Evolutionary conservation across 1,140 invertebrate species (phyloP).

Genomic region (Heliconius himera): DNA sequence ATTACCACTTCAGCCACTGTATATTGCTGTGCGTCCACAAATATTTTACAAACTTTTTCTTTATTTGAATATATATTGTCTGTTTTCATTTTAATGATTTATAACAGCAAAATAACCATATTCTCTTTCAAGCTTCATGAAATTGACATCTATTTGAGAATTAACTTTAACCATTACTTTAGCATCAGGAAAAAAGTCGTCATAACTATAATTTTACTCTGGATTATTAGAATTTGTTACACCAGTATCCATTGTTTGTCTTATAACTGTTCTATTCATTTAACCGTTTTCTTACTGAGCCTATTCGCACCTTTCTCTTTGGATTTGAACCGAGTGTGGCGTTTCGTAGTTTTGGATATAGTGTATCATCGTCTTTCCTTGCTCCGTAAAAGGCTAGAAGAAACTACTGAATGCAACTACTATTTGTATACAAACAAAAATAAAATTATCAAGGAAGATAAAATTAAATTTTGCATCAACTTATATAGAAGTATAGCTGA

Average conservation of each 20-base stretch:
- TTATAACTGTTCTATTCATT: constrained; percentile 46
- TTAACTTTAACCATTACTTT: constrained; percentile 49
- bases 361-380: constrained; percentile 61
- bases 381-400: constrained; percentile 55
- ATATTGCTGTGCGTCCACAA: constrained; percentile 47
- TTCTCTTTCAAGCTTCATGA: constrained; percentile 52
- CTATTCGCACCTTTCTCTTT: constrained; percentile 56
- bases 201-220: constrained; percentile 44
- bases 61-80: constrained; percentile 58
- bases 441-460: constrained; percentile 59
- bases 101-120: constrained; percentile 46
- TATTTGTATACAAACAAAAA: constrained; percentile 60
- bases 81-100: constrained; percentile 50
- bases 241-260: constrained; percentile 50
- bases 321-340: constrained; percentile 67
- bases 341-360: constrained; percentile 59
- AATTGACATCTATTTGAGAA: constrained; percentile 58
- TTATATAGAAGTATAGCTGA: constrained; percentile 65
- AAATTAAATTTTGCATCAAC: constrained; percentile 55
- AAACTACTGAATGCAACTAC: constrained; percentile 47
- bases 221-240: constrained; percentile 53
- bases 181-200: constrained; percentile 46
- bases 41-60: constrained; percentile 56
- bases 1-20: constrained; percentile 48
- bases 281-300: constrained; percentile 52